These are phyloP conservation scores for Bostrychus sinensis DNA, from an alignment of 2,113 vertebrate genomes.

Conservation along the genomic window DNA sequence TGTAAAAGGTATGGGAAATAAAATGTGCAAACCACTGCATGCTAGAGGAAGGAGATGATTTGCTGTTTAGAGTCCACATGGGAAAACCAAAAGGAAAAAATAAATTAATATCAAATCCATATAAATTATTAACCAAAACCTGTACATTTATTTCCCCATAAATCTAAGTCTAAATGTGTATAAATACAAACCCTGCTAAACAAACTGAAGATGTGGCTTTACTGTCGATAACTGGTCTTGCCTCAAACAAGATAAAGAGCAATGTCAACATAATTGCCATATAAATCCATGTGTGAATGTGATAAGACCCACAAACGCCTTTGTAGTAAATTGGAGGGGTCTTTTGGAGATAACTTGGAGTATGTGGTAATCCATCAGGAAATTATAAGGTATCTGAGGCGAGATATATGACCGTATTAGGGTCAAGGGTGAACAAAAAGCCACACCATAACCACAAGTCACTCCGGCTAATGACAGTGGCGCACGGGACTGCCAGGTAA, in stretches of 20 bases:
- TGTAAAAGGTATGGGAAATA: no score
- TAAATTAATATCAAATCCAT: no score
- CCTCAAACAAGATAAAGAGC: constrained; percentile 35
- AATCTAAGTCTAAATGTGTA: neutral
- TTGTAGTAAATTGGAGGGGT: constrained; percentile 39
- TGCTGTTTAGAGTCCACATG: no score
- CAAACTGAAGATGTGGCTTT: constrained; percentile 10
- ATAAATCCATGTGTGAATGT: constrained; percentile 22
- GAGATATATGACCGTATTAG: constrained; percentile 20
- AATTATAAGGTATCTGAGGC: constrained; percentile 26
- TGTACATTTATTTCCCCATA: neutral
- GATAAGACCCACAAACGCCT: constrained; percentile 32
- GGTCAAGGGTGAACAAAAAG: constrained; percentile 49
- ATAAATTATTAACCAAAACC: neutral
- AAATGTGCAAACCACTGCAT: no score
- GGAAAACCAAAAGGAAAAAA: no score
- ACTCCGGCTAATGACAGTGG: constrained; percentile 56
- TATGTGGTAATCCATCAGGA: constrained; percentile 47
- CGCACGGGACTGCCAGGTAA: constrained; percentile 51
- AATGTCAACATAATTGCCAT: constrained; percentile 27
- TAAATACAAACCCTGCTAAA: constrained; percentile 22
- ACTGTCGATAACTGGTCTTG: constrained; percentile 22
- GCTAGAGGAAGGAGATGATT: no score
- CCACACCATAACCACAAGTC: constrained; percentile 24
- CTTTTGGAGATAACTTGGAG: constrained; percentile 26